Base-by-base conservation (phyloP, 2,888 invertebrate genomes). In the Phyllotreta striolata region DNA sequence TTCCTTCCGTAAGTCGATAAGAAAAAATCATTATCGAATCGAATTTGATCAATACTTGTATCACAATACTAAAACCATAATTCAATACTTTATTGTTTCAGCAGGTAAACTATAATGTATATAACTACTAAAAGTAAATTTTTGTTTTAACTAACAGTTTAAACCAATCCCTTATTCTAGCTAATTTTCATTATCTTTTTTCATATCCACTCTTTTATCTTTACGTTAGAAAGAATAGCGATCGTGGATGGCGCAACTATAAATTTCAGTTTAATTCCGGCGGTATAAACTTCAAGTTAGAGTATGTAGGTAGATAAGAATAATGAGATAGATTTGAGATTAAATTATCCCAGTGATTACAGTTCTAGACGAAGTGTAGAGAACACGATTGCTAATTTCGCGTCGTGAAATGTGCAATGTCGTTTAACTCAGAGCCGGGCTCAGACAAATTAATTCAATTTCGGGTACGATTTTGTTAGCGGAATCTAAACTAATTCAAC, bases 1-100 rank as follows among this genome's bases (percentile, higher is more conserved):
- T 70, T 71, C 70, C 67, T 68, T 70, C 60, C 63, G 70, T 66
- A 65, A 66, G 67, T 70, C 69, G 43, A 12, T 47, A 10, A 14
- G 38, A n/a, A n/a, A 37, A 46, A 38, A 44, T 10, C 5, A 44
- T 44, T 1, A 44, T 13, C 12, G 44, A 10, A 44, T 7, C 10
- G 44, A 44, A 44, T 44, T 44, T 44, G 24, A 24, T 24, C 24
- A 24, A 24, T 24, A 24, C 1, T 24, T 24, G 1, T 4, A 24
- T 24, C 24, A 24, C 24, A 24, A n/a, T n/a, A n/a, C n/a, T n/a
- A n/a, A n/a, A n/a, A n/a, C n/a, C n/a, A n/a, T n/a, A n/a, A n/a
- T n/a, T n/a, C n/a, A n/a, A n/a, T n/a, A n/a, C n/a, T n/a, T n/a
- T n/a, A n/a, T n/a, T n/a, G n/a, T n/a, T n/a, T n/a, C n/a, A n/a